Evolutionary conservation across 1,140 invertebrate species (phyloP).

Genomic region (Diprion similis): DNA sequence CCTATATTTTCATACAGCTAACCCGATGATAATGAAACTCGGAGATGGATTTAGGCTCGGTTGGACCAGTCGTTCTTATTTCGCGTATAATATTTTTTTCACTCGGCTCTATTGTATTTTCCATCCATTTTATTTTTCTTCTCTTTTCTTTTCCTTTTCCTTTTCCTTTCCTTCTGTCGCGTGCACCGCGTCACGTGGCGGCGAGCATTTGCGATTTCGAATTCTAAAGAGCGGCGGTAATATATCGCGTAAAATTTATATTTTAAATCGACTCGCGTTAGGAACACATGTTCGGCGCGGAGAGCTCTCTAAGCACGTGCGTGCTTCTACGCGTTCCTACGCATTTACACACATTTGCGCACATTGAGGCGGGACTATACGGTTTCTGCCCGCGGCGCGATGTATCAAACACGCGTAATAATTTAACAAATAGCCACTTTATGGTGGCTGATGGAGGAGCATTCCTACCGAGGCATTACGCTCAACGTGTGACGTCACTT

Average conservation of each 20-base stretch:
- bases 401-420: slow-evolving; percentile 56
- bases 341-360: slow-evolving; percentile 38
- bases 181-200: slow-evolving; percentile 12
- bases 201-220: slow-evolving; percentile 34
- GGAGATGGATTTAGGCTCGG: no score
- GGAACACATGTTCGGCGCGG: slow-evolving; percentile 33
- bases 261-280: slow-evolving; percentile 58
- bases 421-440: slow-evolving; percentile 58
- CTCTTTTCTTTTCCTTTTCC: background rate
- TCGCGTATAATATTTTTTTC: background rate
- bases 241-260: slow-evolving; percentile 56
- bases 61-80: no score
- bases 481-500: slow-evolving; percentile 52
- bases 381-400: slow-evolving; percentile 31
- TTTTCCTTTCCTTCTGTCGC: slow-evolving; percentile 4
- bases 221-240: slow-evolving; percentile 40
- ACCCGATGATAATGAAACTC: no score
- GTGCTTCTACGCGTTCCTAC: slow-evolving; percentile 23
- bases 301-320: slow-evolving; percentile 3
- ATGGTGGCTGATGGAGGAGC: slow-evolving; percentile 43
- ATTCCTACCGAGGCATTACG: slow-evolving; percentile 52
- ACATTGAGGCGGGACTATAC: slow-evolving; percentile 30
- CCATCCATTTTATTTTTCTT: slow-evolving; percentile 16
- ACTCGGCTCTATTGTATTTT: slow-evolving; percentile 13
- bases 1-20: no score